Conservation (phyloP, 2,888 invertebrate genomes). For the Esperia sulphurella region DNA sequence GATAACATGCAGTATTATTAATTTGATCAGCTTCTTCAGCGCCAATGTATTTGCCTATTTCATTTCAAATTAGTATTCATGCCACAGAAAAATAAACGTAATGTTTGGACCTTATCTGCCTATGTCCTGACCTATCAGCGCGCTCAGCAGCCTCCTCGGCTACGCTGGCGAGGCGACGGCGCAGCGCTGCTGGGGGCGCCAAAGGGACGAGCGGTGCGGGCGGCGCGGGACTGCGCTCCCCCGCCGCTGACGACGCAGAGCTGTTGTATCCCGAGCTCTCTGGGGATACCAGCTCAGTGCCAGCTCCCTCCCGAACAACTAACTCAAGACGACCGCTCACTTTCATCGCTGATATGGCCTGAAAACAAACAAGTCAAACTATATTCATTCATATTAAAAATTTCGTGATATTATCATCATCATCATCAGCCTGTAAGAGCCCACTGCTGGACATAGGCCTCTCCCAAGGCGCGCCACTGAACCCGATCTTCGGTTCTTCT, state of each 20-base stretch:
- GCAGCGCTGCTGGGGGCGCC: slow-evolving; percentile 79
- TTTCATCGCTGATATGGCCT: slow-evolving; percentile 91
- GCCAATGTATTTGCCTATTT: too few species aligned
- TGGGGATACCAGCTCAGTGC: slow-evolving; percentile 88
- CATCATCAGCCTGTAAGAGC: too few species aligned
- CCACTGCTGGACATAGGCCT: too few species aligned
- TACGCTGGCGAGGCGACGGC: slow-evolving; percentile 84
- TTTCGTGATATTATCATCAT: too few species aligned
- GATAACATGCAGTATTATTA: too few species aligned
- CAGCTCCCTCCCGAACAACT: slow-evolving; percentile 87
- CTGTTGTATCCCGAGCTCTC: slow-evolving; percentile 92
- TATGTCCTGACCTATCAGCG: slow-evolving; percentile 67
- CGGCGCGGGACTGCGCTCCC: slow-evolving; percentile 83
- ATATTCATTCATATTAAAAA: too few species aligned
- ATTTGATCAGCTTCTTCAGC: too few species aligned
- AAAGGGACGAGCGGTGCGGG: slow-evolving; percentile 33
- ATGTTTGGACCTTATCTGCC: not conserved
- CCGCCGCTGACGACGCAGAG: slow-evolving; percentile 89
- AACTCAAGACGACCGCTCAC: slow-evolving; percentile 87
- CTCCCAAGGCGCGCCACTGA: too few species aligned
- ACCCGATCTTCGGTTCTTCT: too few species aligned
- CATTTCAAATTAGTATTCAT: too few species aligned
- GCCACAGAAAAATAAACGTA: not conserved
- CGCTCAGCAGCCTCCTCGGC: slow-evolving; percentile 84
- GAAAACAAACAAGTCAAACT: slow-evolving; percentile 24